Conservation (phyloP, 2,797 vertebrate genomes). For the Danionella dracula region DNA sequence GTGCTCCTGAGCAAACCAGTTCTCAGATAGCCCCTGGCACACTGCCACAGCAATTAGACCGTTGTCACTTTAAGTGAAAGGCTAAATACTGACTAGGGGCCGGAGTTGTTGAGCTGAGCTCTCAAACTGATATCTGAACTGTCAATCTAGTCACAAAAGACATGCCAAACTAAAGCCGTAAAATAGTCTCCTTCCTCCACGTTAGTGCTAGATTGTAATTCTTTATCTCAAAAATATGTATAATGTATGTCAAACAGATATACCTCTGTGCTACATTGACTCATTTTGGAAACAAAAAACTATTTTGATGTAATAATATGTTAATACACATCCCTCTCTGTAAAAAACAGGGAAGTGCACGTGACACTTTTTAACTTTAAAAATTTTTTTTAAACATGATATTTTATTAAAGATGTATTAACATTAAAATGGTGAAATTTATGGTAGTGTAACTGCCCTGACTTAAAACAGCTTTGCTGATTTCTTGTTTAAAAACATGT, state of each 20-base stretch:
- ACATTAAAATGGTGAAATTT: too few species aligned
- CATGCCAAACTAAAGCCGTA: background rate
- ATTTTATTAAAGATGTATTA: too few species aligned
- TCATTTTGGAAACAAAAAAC: too few species aligned
- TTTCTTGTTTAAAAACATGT: background rate
- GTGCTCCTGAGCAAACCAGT: constrained; percentile 2
- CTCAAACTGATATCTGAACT: constrained; percentile 4
- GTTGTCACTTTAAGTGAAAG: constrained; percentile 28
- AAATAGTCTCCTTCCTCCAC: background rate
- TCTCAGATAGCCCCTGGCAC: constrained; percentile 1
- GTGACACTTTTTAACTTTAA: too few species aligned
- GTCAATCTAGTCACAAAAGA: constrained; percentile 1
- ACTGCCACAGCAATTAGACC: constrained; percentile 11
- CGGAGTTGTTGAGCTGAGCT: background rate
- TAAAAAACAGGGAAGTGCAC: too few species aligned
- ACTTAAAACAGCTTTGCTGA: background rate
- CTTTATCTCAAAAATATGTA: too few species aligned
- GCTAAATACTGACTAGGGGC: constrained; percentile 14
- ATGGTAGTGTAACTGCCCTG: too few species aligned
- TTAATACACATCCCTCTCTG: too few species aligned
- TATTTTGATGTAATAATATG: too few species aligned
- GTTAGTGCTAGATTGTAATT: background rate
- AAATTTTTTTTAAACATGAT: too few species aligned
- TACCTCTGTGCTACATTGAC: too few species aligned
- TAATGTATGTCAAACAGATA: too few species aligned